Evolutionary conservation across 2,888 invertebrate species (phyloP).

Genomic region (Eubasilissa splendida): DNA sequence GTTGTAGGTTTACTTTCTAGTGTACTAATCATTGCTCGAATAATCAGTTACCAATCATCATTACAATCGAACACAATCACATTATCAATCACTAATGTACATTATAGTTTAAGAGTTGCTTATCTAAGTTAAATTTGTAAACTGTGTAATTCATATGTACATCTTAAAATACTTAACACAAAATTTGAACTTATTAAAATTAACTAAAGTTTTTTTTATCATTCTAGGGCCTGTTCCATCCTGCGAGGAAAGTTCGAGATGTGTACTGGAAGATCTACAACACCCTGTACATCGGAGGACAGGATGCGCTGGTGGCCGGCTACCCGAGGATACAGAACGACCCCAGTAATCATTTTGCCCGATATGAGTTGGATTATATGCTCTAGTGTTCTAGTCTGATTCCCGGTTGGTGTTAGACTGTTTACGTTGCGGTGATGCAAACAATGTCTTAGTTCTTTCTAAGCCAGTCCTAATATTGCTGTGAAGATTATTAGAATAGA

Average conservation of each 20-base stretch:
- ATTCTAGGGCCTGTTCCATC: constrained; percentile 95
- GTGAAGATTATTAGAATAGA: not conserved
- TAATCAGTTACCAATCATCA: too few species aligned
- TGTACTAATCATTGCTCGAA: too few species aligned
- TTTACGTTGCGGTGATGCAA: not conserved
- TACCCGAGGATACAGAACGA: constrained; percentile 98
- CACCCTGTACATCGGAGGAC: constrained; percentile 98
- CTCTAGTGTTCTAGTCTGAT: not conserved
- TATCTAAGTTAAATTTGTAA: too few species aligned
- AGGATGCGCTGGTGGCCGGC: constrained; percentile 97
- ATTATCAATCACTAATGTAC: too few species aligned
- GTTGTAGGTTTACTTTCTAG: too few species aligned
- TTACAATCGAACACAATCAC: too few species aligned
- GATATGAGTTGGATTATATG: constrained; percentile 94
- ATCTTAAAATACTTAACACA: too few species aligned
- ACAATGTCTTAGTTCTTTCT: not conserved
- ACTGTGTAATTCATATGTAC: too few species aligned
- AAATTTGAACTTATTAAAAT: too few species aligned
- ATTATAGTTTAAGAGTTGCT: too few species aligned
- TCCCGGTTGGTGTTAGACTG: not conserved
- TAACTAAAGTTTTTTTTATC: constrained; percentile 25
- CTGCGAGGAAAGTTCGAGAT: constrained; percentile 98
- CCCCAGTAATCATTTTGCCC: constrained; percentile 92
- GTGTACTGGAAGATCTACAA: constrained; percentile 99
- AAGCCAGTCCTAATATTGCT: constrained; percentile 8